Conservation (phyloP, 2,113 vertebrate genomes). For the Upupa epops region DNA sequence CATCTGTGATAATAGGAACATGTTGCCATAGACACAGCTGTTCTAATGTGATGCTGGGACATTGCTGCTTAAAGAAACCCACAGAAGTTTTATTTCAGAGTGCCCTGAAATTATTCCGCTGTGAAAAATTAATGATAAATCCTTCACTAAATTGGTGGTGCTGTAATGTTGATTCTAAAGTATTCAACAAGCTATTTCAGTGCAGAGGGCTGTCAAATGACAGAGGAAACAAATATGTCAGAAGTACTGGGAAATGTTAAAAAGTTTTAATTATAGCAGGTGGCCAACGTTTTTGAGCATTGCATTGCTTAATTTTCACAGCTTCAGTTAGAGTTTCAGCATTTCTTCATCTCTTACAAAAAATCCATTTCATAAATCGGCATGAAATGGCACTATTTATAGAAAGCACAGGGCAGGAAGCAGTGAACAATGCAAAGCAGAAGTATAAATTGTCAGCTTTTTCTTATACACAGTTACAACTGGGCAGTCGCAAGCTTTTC, state of each 20-base stretch:
- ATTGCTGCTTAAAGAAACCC: conserved; percentile 43
- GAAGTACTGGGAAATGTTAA: background rate
- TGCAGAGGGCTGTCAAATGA: conserved; percentile 28
- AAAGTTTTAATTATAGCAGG: conserved; percentile 16
- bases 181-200: conserved; percentile 25
- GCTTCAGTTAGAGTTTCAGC: background rate
- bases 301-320: background rate
- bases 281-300: background rate
- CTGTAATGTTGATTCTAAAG: conserved; percentile 32
- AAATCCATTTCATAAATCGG: background rate
- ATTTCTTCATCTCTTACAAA: background rate
- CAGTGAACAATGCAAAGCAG: background rate
- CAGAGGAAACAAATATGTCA: background rate
- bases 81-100: conserved; percentile 60
- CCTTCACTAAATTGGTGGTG: conserved; percentile 21
- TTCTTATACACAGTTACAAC: background rate
- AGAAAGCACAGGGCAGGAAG: background rate
- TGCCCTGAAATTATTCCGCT: conserved; percentile 46
- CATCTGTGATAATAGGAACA: conserved; percentile 52
- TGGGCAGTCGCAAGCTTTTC: background rate
- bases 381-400: background rate
- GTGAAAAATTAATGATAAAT: conserved; percentile 67
- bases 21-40: conserved; percentile 75
- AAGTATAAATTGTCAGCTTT: background rate
- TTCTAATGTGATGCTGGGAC: conserved; percentile 45